Percentiles rank a stretch among this genome's conserved stretches.
These are phyloP conservation scores for Ophioninae sp. DNA, from an alignment of 2,888 invertebrate species.

Conservation along the genomic window DNA sequence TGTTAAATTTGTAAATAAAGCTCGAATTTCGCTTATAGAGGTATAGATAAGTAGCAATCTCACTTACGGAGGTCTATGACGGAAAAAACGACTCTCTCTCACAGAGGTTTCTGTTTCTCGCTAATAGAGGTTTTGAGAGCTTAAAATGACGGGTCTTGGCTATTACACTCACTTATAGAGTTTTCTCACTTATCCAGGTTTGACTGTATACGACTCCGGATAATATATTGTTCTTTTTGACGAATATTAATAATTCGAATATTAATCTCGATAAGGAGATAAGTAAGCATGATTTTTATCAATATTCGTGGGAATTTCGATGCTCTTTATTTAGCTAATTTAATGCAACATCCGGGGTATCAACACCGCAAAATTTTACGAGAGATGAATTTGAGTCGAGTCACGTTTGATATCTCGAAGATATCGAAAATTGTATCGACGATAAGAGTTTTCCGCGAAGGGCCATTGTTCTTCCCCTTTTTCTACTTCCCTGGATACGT, in stretches of 20 bases:
- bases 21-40: too few relatives aligned
- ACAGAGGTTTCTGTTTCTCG: too few relatives aligned
- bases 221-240: not conserved
- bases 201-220: too few relatives aligned
- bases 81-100: too few relatives aligned
- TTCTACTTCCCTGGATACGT: not conserved
- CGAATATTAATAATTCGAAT: not conserved
- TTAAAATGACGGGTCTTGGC: too few relatives aligned
- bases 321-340: not conserved
- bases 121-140: too few relatives aligned
- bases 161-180: too few relatives aligned
- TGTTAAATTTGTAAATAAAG: too few relatives aligned
- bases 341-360: not conserved
- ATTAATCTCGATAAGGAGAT: not conserved
- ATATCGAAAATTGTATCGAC: not conserved
- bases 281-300: not conserved
- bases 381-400: not conserved
- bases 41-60: too few relatives aligned
- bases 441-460: not conserved
- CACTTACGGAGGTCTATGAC: too few relatives aligned
- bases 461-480: not conserved
- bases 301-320: not conserved
- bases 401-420: constrained; percentile 2
- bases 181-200: too few relatives aligned
- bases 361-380: too few relatives aligned